These are phyloP conservation scores for Lates japonicus DNA, from an alignment of 2,797 vertebrate genomes.

Conservation along the genomic window DNA sequence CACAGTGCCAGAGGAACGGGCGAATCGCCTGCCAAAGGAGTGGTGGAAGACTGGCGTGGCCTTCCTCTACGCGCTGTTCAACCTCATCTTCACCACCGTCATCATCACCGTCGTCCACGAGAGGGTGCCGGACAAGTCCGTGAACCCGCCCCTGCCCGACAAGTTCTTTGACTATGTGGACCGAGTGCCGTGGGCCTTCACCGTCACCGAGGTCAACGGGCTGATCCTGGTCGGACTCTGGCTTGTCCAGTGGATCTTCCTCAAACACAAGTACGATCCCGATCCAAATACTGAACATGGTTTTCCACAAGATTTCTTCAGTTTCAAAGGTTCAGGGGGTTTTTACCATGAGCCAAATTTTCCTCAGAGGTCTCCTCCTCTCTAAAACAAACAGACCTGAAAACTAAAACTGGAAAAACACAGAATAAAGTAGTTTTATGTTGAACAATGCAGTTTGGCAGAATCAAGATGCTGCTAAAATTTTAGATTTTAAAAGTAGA, in stretches of 20 bases:
- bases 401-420: too few species aligned
- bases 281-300: too few species aligned
- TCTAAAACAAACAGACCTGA: too few species aligned
- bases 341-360: too few species aligned
- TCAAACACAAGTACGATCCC: slow-evolving; percentile 91
- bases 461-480: too few species aligned
- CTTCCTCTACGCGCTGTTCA: slow-evolving; percentile 92
- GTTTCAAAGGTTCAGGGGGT: too few species aligned
- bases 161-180: slow-evolving; percentile 97
- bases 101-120: slow-evolving; percentile 97
- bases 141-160: slow-evolving; percentile 95
- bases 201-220: slow-evolving; percentile 95
- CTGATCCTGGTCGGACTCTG: slow-evolving; percentile 92
- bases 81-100: slow-evolving; percentile 93
- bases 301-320: too few species aligned
- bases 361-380: too few species aligned
- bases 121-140: slow-evolving; percentile 93
- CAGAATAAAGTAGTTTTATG: too few species aligned
- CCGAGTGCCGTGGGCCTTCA: slow-evolving; percentile 95
- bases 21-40: slow-evolving; percentile 88
- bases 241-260: slow-evolving; percentile 93
- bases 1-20: slow-evolving; percentile 84
- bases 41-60: slow-evolving; percentile 98
- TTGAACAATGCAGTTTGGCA: too few species aligned
- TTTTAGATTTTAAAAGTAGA: too few species aligned